Percentiles rank a stretch among this genome's conserved stretches.
phyloP scores from a whole-genome alignment of 2,888 invertebrate genomes.

The Lamellibrachia columna region DNA sequence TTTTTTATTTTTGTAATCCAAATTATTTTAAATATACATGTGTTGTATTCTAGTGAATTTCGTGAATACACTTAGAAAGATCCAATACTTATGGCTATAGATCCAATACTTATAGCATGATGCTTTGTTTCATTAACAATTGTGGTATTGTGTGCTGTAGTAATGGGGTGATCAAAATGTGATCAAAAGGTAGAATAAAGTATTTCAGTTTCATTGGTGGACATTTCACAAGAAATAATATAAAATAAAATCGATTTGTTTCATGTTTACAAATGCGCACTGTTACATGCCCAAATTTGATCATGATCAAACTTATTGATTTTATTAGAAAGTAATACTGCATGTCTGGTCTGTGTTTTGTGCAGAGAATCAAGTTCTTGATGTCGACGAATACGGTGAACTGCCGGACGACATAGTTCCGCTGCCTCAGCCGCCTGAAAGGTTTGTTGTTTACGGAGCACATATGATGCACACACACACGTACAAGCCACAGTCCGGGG shows the following conservation, averaged over 20 bases:
- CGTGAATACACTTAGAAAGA: not conserved
- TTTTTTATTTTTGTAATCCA: too few species aligned
- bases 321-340: not conserved
- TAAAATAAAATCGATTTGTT: not conserved
- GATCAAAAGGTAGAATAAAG: not conserved
- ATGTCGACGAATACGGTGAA: constrained; percentile 49
- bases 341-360: not conserved
- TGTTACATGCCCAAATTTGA: not conserved
- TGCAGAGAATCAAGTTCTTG: constrained; percentile 58
- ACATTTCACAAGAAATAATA: not conserved
- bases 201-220: not conserved
- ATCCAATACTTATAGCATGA: not conserved
- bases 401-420: constrained; percentile 50
- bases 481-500: not conserved
- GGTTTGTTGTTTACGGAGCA: constrained; percentile 23
- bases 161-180: not conserved
- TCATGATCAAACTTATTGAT: not conserved
- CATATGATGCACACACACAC: not conserved
- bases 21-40: too few species aligned
- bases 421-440: constrained; percentile 39
- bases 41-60: not conserved
- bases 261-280: too few species aligned
- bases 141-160: not conserved
- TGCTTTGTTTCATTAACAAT: not conserved
- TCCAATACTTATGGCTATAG: not conserved